Evolutionary conservation across 2,113 vertebrate genomes (phyloP).

Genomic region (Atlantisia rogersi): DNA sequence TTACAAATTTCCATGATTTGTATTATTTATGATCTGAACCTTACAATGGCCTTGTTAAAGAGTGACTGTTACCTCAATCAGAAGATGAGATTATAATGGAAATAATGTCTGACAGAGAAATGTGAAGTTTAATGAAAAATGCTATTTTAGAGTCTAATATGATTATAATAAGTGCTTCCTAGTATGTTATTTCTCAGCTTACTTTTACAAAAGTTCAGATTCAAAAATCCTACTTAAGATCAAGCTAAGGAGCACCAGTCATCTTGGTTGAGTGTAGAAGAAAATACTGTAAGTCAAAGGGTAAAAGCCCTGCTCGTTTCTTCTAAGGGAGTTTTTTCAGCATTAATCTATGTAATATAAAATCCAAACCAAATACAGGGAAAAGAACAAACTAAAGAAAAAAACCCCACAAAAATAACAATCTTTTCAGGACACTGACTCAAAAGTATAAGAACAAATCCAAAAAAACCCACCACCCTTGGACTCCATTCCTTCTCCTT

Average conservation of each 20-base stretch:
- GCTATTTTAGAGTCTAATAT: neutral
- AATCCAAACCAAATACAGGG: neutral
- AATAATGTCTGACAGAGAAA: neutral
- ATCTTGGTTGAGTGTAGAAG: neutral
- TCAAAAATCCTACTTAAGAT: neutral
- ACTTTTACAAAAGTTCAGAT: neutral
- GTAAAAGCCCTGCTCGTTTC: neutral
- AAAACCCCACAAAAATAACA: no score
- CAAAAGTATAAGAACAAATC: no score
- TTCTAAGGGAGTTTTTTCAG: neutral
- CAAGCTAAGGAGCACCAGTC: neutral
- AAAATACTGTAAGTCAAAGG: neutral
- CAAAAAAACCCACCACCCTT: neutral
- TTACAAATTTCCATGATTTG: neutral
- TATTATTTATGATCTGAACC: neutral
- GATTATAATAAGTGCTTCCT: neutral
- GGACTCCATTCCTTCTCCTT: neutral
- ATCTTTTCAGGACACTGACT: no score
- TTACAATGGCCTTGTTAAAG: neutral
- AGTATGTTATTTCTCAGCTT: neutral
- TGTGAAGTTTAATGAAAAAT: neutral
- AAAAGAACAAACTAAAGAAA: neutral
- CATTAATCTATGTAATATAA: neutral
- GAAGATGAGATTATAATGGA: neutral
- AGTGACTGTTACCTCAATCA: neutral